Evolutionary conservation across 2,888 invertebrate species (phyloP).

Genomic region (Drosophila pegasa): DNA sequence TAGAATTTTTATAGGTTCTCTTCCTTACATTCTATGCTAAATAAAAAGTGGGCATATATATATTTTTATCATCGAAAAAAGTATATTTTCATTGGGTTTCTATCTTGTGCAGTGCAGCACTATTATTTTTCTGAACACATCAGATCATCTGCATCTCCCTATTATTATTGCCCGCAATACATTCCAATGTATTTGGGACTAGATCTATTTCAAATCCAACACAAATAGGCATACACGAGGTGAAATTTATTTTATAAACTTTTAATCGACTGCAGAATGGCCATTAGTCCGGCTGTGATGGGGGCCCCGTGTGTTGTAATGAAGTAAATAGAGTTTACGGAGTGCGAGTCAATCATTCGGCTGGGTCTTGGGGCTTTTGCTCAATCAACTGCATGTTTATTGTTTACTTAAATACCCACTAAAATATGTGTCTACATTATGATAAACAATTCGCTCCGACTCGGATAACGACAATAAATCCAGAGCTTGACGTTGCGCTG

Average conservation of each 20-base stretch:
- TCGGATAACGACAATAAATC: conserved; percentile 74
- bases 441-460: conserved; percentile 70
- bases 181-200: neutral
- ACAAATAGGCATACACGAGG: neutral
- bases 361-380: conserved; percentile 19
- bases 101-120: no score
- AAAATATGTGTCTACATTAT: conserved; percentile 74
- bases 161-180: neutral
- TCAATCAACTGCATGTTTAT: conserved; percentile 55
- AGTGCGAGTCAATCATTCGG: conserved; percentile 7
- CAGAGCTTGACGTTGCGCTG: conserved; percentile 46
- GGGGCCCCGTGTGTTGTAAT: neutral
- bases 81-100: no score
- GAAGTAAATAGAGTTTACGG: conserved; percentile 7
- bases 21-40: no score
- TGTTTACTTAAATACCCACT: conserved; percentile 72
- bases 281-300: neutral
- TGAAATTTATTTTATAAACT: conserved; percentile 12
- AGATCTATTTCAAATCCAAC: neutral
- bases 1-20: no score
- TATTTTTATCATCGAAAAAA: no score
- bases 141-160: no score
- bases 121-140: no score
- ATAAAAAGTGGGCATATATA: no score
- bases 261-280: neutral